Evolutionary conservation across 2,797 vertebrate species (phyloP).

Genomic region (Ctenopoma kingsleyae): DNA sequence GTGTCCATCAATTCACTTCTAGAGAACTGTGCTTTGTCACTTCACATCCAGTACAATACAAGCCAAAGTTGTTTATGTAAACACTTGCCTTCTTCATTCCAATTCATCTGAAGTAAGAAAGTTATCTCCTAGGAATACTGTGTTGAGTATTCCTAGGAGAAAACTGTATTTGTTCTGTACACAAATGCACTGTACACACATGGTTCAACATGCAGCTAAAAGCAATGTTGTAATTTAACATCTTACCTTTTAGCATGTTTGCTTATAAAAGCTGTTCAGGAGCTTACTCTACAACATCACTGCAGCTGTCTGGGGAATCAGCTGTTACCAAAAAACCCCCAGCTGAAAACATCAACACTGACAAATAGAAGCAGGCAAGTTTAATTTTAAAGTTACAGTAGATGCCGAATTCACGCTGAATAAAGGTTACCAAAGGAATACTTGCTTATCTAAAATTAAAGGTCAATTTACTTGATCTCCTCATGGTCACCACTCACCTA

Average conservation of each 20-base stretch:
- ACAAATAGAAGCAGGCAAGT: constrained; percentile 35
- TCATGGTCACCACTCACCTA: not conserved
- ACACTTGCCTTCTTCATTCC: constrained; percentile 18
- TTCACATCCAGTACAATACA: not conserved
- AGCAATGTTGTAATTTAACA: constrained; percentile 54
- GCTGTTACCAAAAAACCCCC: constrained; percentile 43
- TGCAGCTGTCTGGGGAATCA: constrained; percentile 62
- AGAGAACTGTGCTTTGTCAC: not conserved
- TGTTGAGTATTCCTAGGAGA: constrained; percentile 49
- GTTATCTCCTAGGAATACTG: constrained; percentile 45
- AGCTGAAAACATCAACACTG: constrained; percentile 47
- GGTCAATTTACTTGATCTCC: not conserved
- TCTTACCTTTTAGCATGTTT: constrained; percentile 60
- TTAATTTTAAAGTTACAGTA: constrained; percentile 35
- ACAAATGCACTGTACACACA: constrained; percentile 38
- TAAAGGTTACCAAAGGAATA: not conserved
- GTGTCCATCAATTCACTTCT: not conserved
- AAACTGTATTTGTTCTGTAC: constrained; percentile 29
- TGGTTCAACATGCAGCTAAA: constrained; percentile 35
- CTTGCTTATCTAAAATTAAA: not conserved
- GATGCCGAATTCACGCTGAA: not conserved
- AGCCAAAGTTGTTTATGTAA: constrained; percentile 17
- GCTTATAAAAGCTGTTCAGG: constrained; percentile 49
- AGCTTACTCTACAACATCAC: constrained; percentile 44
- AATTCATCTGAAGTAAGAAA: constrained; percentile 24